Evolutionary conservation across 2,113 vertebrate genomes (phyloP).

Genomic region (Chaetorhynchus papuensis): DNA sequence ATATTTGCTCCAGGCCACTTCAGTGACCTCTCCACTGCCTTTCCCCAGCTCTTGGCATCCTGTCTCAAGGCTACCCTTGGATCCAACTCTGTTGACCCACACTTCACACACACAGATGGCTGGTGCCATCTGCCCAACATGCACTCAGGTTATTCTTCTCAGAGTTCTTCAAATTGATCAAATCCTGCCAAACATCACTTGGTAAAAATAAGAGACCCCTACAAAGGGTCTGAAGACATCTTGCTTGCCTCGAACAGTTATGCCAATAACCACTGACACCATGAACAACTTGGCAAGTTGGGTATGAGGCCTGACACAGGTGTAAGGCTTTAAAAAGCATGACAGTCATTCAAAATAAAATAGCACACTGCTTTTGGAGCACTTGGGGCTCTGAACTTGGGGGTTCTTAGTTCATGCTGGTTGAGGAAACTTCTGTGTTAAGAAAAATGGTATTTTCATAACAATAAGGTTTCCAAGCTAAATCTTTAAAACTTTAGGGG

Average conservation of each 20-base stretch:
- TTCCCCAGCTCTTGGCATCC: background rate
- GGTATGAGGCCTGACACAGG: background rate
- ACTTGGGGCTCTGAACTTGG: background rate
- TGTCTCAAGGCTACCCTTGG: background rate
- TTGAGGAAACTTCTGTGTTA: background rate
- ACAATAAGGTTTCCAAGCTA: background rate
- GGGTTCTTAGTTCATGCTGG: background rate
- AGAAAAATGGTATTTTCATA: background rate
- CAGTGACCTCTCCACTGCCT: background rate
- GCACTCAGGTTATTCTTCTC: background rate
- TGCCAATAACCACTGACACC: background rate
- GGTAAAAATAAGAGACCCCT: background rate
- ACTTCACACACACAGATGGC: background rate
- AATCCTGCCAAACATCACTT: background rate
- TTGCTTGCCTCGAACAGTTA: background rate
- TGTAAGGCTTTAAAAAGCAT: background rate
- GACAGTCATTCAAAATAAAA: background rate
- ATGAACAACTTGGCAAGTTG: background rate
- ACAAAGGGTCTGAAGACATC: fast-evolving
- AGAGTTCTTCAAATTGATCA: background rate
- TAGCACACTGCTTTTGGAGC: background rate
- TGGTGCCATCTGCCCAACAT: background rate
- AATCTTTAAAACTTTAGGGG: background rate
- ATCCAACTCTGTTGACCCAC: background rate
- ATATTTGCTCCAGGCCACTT: background rate